Evolutionary conservation across 2,797 vertebrate species (phyloP), one percentile per base, ranked within the genome.

Genomic region (Xenentodon cancila): DNA sequence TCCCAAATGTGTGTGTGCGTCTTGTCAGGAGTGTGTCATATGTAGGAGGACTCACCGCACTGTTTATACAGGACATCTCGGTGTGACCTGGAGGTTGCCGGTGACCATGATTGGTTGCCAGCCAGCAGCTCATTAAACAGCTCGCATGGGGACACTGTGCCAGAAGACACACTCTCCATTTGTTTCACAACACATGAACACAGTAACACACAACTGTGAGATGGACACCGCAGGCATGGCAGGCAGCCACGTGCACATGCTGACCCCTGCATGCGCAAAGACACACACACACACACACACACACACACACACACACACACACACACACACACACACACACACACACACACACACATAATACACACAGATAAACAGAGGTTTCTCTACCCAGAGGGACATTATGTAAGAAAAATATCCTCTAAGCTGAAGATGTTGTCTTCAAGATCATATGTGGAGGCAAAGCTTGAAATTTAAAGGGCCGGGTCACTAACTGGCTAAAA

Each of bases 171-270:
- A 77, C 80, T 79, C 84, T 77, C 85, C 89, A 75, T 91, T 91
- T 91, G 89, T 87, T 91, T 89, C 87, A 83, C 89, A 86, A 89
- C 86, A 86, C 83, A 75, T 61, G 68, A 74, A 73, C 57, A 86
- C 79, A 86, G 65, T 89, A 77, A 11, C 88, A 89, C 79, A 73
- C 75, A 74, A 70, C 40, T 62, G 86, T 52, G 57, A 84, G 72
- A 69, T 80, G 72, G 64, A 64, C 82, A 77, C 73, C 52, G 20
- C 80, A 76, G 79, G 80, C 44, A 56, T 79, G 84, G 81, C 79
- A 65, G 77, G 65, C 71, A 4, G 71, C 77, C 75, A 80, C 25
- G 6, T 4, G 9, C 61, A 20, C 69, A 54, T 30, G 45, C 59
- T 48, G 50, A 43, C 67, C 27, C 34, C 52, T 51, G 62, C 54